phyloP scores from a whole-genome alignment of 2,113 vertebrate species.

The Setophaga kirtlandii region DNA sequence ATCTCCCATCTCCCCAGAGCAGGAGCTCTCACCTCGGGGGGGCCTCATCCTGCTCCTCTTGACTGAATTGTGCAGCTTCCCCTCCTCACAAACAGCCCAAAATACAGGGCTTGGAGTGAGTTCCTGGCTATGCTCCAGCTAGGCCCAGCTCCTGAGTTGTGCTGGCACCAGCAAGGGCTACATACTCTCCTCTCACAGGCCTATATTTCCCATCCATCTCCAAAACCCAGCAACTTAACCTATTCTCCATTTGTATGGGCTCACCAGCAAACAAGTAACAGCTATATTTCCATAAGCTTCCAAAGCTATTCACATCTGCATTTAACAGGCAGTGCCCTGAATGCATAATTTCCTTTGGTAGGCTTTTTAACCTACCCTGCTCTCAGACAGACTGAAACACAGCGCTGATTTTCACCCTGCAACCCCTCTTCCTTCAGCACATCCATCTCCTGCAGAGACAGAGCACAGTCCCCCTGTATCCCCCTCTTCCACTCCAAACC shows the following conservation, averaged over 20 bases:
- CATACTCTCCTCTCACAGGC: not conserved
- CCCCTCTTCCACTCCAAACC: not conserved
- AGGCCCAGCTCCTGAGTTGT: not conserved
- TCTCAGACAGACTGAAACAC: not conserved
- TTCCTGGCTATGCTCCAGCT: not conserved
- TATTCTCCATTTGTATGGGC: not conserved
- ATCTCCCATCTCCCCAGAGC: not conserved
- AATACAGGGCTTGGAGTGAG: not conserved
- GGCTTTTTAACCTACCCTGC: not conserved
- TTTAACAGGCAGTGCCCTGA: not conserved
- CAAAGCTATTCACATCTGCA: not conserved
- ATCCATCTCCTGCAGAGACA: not conserved
- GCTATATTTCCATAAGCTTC: not conserved
- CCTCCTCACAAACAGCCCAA: not conserved
- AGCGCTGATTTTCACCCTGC: not conserved
- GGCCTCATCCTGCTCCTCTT: not conserved
- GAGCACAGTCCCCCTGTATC: not conserved
- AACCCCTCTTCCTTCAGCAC: not conserved
- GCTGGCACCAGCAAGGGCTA: not conserved
- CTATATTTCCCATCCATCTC: not conserved
- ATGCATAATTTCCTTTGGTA: not conserved
- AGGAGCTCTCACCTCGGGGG: not conserved
- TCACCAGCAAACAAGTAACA: not conserved
- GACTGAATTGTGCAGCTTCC: not conserved
- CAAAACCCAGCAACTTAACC: not conserved